Percentiles rank a stretch among this genome's conserved stretches.
Evolutionary conservation across 2,888 invertebrate genomes (phyloP).

Genomic region (Tinea trinotella): DNA sequence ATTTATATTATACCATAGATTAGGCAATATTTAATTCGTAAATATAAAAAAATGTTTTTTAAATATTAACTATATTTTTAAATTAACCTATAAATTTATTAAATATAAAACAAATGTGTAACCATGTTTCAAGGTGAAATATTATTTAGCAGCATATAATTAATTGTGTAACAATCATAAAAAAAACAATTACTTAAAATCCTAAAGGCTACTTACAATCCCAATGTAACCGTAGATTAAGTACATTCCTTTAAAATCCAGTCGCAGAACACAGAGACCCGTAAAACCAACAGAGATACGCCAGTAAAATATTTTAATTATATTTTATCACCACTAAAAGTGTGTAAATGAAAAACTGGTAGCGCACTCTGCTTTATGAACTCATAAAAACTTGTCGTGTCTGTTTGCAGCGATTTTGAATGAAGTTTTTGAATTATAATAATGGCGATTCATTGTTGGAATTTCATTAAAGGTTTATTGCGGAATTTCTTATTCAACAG

Average conservation of each 20-base stretch:
- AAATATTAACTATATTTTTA: too few species aligned
- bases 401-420: slow-evolving; percentile 31
- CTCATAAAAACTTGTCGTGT: slow-evolving; percentile 68
- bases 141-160: too few species aligned
- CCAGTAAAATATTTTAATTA: slow-evolving; percentile 71
- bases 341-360: slow-evolving; percentile 72
- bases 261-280: slow-evolving; percentile 43
- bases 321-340: slow-evolving; percentile 69
- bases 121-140: too few species aligned
- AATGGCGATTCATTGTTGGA: slow-evolving; percentile 58
- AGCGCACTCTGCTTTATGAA: slow-evolving; percentile 56
- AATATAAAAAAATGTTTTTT: too few species aligned
- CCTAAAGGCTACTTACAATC: too few species aligned
- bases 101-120: too few species aligned
- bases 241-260: slow-evolving; percentile 35
- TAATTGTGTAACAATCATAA: too few species aligned
- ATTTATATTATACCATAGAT: too few species aligned
- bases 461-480: slow-evolving; percentile 47
- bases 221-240: slow-evolving; percentile 33
- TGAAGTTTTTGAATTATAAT: slow-evolving; percentile 39
- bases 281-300: slow-evolving; percentile 59
- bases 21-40: too few species aligned
- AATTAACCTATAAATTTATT: too few species aligned
- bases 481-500: slow-evolving; percentile 28
- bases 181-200: too few species aligned